phyloP scores from a whole-genome alignment of 2,888 invertebrate genomes.

The Metacarcinus magister region DNA sequence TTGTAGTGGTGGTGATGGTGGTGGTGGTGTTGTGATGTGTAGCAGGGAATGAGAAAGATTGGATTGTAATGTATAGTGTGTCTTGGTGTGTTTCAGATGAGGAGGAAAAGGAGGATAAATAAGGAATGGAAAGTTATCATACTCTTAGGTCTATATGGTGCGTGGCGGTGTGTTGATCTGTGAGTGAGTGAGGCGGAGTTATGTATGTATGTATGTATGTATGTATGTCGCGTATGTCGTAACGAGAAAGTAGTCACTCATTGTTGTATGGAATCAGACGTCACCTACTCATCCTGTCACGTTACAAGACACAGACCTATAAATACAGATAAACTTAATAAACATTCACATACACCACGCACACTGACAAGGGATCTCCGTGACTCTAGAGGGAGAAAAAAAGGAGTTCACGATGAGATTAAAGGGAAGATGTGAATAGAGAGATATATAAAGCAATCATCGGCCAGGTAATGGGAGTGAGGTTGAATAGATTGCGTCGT shows the following conservation, averaged over 20 bases:
- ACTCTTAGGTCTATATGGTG: no score
- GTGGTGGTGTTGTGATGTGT: background rate
- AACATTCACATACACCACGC: background rate
- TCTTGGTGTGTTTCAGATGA: background rate
- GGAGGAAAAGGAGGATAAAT: background rate
- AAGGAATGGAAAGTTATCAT: background rate
- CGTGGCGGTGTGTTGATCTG: no score
- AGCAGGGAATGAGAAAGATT: background rate
- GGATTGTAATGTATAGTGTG: background rate
- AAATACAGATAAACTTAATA: background rate
- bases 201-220: no score
- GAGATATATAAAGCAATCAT: background rate
- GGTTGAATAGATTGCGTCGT: background rate
- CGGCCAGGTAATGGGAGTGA: background rate
- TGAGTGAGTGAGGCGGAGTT: no score
- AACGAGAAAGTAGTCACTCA: background rate
- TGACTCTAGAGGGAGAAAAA: background rate
- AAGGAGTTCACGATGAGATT: background rate
- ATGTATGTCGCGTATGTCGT: background rate
- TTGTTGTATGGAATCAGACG: background rate
- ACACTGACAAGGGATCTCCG: background rate
- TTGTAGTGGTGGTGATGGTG: background rate
- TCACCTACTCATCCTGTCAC: background rate
- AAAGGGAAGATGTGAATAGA: background rate
- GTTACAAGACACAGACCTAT: background rate